Conservation (phyloP, 2,888 invertebrate species). For the Augiades crinisus region DNA sequence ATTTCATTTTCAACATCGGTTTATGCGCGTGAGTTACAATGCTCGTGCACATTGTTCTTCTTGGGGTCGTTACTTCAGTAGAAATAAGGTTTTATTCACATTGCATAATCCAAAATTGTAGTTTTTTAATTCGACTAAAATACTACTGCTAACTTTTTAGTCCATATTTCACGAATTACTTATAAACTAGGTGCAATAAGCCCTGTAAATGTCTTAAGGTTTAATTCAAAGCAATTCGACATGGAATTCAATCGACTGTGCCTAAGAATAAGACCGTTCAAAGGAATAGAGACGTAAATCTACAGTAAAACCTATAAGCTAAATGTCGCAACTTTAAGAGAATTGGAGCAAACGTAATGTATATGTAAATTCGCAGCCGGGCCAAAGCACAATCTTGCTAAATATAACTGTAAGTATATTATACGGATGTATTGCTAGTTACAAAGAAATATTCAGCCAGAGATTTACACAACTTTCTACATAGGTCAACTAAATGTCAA, state of each 20-base stretch:
- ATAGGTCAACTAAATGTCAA: background rate
- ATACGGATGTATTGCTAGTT: background rate
- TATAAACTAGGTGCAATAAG: slow-evolving; percentile 7
- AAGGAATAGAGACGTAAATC: slow-evolving; percentile 33
- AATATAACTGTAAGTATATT: slow-evolving; percentile 16
- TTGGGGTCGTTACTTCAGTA: slow-evolving; percentile 24
- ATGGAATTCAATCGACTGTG: slow-evolving; percentile 11
- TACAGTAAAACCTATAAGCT: slow-evolving; percentile 25
- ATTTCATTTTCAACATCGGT: slow-evolving; percentile 64
- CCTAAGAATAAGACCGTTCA: slow-evolving; percentile 6
- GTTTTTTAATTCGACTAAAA: background rate
- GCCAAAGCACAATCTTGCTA: slow-evolving; percentile 28
- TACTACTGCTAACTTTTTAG: background rate
- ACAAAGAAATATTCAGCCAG: background rate
- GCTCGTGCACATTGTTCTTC: slow-evolving; percentile 49
- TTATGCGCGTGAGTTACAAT: slow-evolving; percentile 61
- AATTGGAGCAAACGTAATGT: slow-evolving; percentile 36
- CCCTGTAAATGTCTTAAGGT: slow-evolving; percentile 5
- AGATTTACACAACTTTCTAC: background rate
- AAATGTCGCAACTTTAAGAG: slow-evolving; percentile 33
- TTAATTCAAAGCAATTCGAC: slow-evolving; percentile 12
- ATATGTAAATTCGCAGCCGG: slow-evolving; percentile 32
- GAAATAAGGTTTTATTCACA: slow-evolving; percentile 28
- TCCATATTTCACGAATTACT: background rate
- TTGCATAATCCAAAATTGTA: background rate